phyloP scores from a whole-genome alignment of 2,113 vertebrate species.

The Numenius arquata region DNA sequence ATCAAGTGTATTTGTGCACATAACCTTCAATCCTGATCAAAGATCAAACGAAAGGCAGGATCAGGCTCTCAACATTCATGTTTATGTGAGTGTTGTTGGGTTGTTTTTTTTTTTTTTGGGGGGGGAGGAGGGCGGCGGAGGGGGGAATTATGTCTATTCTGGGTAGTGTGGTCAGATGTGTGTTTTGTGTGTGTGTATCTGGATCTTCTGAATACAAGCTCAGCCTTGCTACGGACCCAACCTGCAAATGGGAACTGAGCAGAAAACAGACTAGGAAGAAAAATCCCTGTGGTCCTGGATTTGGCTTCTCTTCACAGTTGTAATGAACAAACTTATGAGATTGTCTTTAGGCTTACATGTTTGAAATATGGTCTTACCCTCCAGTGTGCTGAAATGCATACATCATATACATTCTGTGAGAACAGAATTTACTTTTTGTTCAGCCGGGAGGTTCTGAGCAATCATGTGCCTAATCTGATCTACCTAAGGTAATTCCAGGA shows the following conservation, averaged over 20 bases:
- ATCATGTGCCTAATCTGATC: background rate
- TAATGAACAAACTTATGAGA: background rate
- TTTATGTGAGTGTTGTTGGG: background rate
- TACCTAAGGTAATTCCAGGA: background rate
- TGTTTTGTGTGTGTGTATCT: background rate
- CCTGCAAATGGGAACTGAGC: background rate
- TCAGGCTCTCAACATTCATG: background rate
- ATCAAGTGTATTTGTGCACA: background rate
- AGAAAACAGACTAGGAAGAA: background rate
- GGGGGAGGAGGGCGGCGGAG: accelerated
- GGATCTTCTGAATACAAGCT: background rate
- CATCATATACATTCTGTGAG: background rate
- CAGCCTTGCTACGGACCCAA: background rate
- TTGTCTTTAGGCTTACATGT: background rate
- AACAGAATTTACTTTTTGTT: background rate
- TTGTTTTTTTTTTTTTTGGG: background rate
- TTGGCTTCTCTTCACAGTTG: background rate
- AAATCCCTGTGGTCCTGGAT: background rate
- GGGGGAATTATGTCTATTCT: background rate
- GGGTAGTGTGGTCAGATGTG: background rate
- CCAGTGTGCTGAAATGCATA: background rate
- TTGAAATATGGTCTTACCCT: background rate
- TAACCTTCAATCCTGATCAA: background rate
- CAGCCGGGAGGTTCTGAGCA: background rate
- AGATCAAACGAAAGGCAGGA: background rate